Base-by-base conservation (phyloP, 37 sponge, comb jelly and placozoan species). In the Spongilla lacustris region DNA sequence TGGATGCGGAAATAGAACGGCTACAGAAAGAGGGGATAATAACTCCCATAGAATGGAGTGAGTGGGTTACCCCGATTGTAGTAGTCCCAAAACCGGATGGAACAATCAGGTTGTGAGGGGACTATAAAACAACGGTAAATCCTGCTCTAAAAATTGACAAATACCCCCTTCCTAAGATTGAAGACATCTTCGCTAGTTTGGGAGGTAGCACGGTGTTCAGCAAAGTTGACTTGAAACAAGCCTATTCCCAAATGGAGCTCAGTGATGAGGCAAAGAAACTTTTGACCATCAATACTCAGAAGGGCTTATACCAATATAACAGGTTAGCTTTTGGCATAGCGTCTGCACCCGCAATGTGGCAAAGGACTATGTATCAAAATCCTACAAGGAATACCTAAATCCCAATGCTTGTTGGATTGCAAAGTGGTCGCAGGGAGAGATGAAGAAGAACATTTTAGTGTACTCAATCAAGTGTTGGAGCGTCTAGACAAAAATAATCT, bases 21-120 rank as follows among this genome's bases (percentile, higher is more conserved):
- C 68, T 80, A 24, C 68, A 67, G 17, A 14, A 50, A 19, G 70
- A 78, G 27, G 79, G 86, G 12, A 13, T 78, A 25, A 28, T 85
- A 24, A 70, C 33, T 9, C 86, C 67, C 9, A 77, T 85, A 5
- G 36, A 67, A 2, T 50, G 38, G 50, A 66, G 79, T 36, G 81
- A 80, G n/a, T 87, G 87, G 87, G 87, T 74, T 29, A 32, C 87
- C 12, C 74, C 87, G 2, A 71, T 87, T 46, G 87, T 87, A 11
- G 73, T 74, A 41, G 75, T 80, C 25, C 31, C 27, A 73, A 87
- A 87, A 70, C 58, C 70, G 13, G 87, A 80, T 35, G 67, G 36
- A 21, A 50, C 23, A 2, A 71, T 87, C 22, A 6, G 87, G 34
- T 2, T 87, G 9, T 87, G 87, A 41, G 75, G 87, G 9, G 87